These are phyloP conservation scores for Falco biarmicus DNA, from an alignment of 2,797 vertebrate genomes.

Conservation along the genomic window DNA sequence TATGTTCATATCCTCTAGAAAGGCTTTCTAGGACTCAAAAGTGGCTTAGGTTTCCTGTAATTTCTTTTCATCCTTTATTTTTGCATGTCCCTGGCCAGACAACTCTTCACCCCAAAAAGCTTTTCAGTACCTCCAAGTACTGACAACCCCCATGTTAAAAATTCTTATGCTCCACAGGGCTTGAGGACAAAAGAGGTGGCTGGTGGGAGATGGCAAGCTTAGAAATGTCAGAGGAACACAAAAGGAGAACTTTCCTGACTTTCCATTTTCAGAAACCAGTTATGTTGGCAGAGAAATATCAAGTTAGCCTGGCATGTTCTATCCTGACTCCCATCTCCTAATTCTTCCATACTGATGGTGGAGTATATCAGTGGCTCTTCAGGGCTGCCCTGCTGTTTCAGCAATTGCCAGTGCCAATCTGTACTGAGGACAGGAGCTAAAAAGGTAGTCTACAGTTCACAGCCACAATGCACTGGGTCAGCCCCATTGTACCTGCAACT, in stretches of 20 bases:
- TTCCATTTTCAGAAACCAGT: neutral
- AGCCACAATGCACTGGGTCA: neutral
- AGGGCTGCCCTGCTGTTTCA: neutral
- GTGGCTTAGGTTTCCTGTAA: neutral
- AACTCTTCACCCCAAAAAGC: neutral
- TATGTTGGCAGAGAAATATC: neutral
- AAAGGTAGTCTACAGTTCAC: neutral
- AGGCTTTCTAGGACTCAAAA: neutral
- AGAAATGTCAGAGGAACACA: neutral
- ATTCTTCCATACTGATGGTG: neutral
- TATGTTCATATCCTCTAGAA: neutral
- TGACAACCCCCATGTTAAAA: neutral
- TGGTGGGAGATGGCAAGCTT: neutral
- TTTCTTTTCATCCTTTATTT: neutral
- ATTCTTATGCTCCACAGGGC: neutral
- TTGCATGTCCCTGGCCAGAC: neutral
- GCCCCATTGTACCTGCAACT: neutral
- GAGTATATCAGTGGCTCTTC: neutral
- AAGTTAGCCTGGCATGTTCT: accelerated
- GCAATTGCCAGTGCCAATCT: neutral
- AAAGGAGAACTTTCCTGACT: neutral
- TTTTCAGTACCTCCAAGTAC: neutral
- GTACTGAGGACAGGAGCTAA: neutral
- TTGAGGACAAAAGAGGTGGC: neutral
- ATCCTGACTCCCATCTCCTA: neutral